Base-by-base conservation (phyloP, 2,797 vertebrate genomes). In the Liparis tanakae region DNA sequence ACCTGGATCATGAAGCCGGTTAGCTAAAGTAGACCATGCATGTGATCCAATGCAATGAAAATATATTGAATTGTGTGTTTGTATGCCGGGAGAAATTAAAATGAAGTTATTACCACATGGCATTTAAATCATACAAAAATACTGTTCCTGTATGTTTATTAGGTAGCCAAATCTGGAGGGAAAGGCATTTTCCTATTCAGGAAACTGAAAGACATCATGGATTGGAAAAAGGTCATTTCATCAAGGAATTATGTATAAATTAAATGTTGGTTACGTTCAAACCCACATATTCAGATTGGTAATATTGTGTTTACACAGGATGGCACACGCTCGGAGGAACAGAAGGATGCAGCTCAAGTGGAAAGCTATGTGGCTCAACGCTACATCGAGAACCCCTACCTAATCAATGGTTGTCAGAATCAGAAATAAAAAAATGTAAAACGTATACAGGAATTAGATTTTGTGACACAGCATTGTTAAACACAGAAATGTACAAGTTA, bases 1-100 rank as follows among this genome's bases (percentile, higher is more conserved):
- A 93, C 94, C 56, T 96, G 96, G 96, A 96, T 98, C 85, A 96
- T 96, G 97, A 97, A 98, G 77, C 95, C 93, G 0, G 96, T 98
- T 72, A 96, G 95, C 36, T 58, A 18, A 79, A 76, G 37, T 48
- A 48, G 36, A 61, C 20, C 34, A 65, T 13, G 81, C 37, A 82
- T 70, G 18, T 34, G 20, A 61, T 30, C 1, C 18, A 74, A 1
- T 64, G 3, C 4, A 72, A 65, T 65, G 8, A 13, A 59, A 18
- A 20, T 0, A 41, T 60, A 4, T 57, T 43, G 20, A 18, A 51
- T 20, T 48, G 17, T 34, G 1, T 54, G 15, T 54, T 55, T 64
- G 17, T 7, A 68, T 46, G 5, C 61, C 4, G 1, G 6, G 3
- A 34, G 6, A 44, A 60, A 50, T 18, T 14, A 10, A 74, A 74